A percentile compares a stretch with the other conserved stretches of the same genome.
Conservation (phyloP, 2,888 invertebrate species). For the Melipona bicolor region DNA sequence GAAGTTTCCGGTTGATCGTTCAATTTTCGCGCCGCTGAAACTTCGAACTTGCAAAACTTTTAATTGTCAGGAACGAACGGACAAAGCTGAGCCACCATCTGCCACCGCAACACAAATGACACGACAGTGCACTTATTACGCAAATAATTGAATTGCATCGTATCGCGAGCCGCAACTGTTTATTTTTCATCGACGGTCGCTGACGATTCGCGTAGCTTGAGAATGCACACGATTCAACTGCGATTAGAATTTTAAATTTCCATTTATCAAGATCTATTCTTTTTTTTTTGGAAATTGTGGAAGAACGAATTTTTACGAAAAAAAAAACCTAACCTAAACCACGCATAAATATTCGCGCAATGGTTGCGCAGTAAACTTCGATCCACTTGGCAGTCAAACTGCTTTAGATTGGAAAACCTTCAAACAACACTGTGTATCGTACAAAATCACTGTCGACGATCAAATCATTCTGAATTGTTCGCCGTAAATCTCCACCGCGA, state of each 20-base stretch:
- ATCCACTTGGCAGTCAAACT: not conserved
- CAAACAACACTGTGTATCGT: not conserved
- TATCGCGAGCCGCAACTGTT: not conserved
- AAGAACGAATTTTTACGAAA: not conserved
- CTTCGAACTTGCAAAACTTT: not conserved
- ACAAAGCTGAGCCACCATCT: not conserved
- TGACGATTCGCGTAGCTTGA: not conserved
- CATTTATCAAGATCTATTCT: no score
- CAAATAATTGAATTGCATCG: not conserved
- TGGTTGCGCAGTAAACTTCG: not conserved
- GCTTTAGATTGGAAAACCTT: not conserved
- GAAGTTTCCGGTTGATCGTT: not conserved
- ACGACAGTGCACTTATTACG: not conserved
- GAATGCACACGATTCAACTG: not conserved
- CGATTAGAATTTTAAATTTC: no score
- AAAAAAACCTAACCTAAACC: not conserved
- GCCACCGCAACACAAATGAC: not conserved
- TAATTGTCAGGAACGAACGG: not conserved
- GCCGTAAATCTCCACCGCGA: not conserved
- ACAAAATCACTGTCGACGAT: not conserved
- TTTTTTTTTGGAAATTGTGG: no score
- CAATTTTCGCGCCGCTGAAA: not conserved
- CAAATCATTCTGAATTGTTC: not conserved
- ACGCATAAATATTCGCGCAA: not conserved
- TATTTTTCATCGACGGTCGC: not conserved